Evolutionary conservation across 2,797 vertebrate species (phyloP), one percentile per base, ranked within the genome.

Genomic region (Sebastolobus alascanus): DNA sequence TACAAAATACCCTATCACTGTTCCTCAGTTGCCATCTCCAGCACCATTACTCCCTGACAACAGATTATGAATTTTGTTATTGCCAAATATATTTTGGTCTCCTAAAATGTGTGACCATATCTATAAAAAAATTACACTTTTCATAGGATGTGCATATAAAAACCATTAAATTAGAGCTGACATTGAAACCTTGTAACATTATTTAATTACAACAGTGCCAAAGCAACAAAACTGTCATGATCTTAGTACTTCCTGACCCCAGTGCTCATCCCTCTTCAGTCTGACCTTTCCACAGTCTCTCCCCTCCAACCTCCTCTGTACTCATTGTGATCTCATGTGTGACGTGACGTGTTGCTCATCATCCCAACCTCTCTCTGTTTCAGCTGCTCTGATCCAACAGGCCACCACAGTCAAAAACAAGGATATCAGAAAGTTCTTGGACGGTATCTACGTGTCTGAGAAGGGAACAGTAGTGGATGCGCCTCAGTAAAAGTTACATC

Each of bases 401-500:
- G 98, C 99, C 78, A 99, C 98, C 77, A 99, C 99, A 83, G 98
- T 99, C 79, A 99, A 99, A 97, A 99, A 99, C 90, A 99, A 99
- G 95, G 99, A 99, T 96, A 99, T 99, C 96, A 95, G 98, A 90
- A 99, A 99, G 86, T 99, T 99, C 96, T 97, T 99, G 96, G 98
- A 99, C 2, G 98, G 99, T 91, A 99, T 99, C 95, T 99, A 99
- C 75, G 98, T 99, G 67, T 99, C 98, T 1, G 99, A 99, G 94
- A 99, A 99, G 90, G 98, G 98, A 96, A 99, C 98, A 82, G 98
- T 99, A 82, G 75, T 94, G 91, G 95, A 96, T 1, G 68, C 94
- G 29, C 96, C 97, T 80, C 93, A 97, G 38, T 99, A 96, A 95
- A 96, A 69, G 69, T 83, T 50, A 18, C 83, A 75, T 25, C 88